Conservation (phyloP, 2,797 vertebrate species). For the Sebastes itinus region DNA sequence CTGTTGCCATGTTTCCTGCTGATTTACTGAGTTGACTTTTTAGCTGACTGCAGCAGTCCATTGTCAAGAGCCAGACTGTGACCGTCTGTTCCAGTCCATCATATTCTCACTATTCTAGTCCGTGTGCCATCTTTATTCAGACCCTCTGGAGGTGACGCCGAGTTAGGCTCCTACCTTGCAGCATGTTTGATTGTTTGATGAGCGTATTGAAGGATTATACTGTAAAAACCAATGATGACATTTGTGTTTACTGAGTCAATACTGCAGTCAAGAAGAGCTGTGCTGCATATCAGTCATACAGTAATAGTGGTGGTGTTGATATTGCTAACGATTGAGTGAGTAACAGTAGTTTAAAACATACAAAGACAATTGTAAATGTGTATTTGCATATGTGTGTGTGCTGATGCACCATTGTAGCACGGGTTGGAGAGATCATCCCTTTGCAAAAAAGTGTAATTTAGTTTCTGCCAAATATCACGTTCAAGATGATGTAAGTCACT, state of each 20-base stretch:
- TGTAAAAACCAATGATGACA: background rate
- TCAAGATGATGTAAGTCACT: background rate
- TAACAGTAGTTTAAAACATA: background rate
- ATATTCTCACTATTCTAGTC: conserved; percentile 29
- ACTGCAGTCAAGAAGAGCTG: background rate
- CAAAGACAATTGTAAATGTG: background rate
- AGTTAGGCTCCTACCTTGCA: conserved; percentile 9
- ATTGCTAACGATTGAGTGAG: background rate
- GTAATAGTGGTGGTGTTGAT: background rate
- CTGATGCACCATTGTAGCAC: background rate
- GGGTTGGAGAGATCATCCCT: background rate
- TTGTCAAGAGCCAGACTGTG: conserved; percentile 65
- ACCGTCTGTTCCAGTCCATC: conserved; percentile 64
- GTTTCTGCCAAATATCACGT: background rate
- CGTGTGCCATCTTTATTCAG: conserved; percentile 44
- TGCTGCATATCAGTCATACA: background rate
- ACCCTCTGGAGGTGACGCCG: conserved; percentile 30
- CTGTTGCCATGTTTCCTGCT: conserved; percentile 67
- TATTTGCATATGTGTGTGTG: background rate
- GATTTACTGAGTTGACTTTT: conserved; percentile 70
- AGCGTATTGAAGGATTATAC: conserved; percentile 1
- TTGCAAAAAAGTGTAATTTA: background rate
- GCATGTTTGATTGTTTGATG: conserved; percentile 24
- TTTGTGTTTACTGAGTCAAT: conserved; percentile 1
- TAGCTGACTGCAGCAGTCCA: conserved; percentile 65